Evolutionary conservation across 2,888 invertebrate genomes (phyloP).

Genomic region (Ectemnius cavifrons): DNA sequence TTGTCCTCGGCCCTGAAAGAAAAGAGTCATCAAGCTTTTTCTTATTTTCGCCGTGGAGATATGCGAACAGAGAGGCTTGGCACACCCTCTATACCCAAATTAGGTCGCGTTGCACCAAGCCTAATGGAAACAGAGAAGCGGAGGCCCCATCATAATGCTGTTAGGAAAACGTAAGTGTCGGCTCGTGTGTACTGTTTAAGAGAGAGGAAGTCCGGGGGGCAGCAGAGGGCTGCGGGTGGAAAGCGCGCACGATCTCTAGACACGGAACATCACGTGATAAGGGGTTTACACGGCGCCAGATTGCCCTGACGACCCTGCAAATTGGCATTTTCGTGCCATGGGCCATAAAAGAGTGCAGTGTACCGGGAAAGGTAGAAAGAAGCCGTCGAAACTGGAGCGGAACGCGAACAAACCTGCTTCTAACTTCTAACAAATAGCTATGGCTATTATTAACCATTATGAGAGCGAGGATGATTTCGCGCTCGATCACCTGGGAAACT

Average conservation of each 20-base stretch:
- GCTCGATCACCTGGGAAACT: constrained; percentile 14
- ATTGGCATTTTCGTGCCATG: constrained; percentile 21
- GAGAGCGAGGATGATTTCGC: neutral
- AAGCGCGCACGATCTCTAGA: constrained; percentile 17
- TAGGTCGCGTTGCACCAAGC: constrained; percentile 39
- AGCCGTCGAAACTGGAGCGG: constrained; percentile 17
- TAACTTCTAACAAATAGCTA: too few species aligned
- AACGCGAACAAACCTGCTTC: neutral
- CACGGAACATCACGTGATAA: constrained; percentile 30
- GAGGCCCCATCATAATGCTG: constrained; percentile 28
- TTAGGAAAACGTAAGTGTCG: constrained; percentile 19
- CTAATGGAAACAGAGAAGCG: constrained; percentile 33
- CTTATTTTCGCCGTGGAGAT: constrained; percentile 2
- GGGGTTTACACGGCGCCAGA: constrained; percentile 15
- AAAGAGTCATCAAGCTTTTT: neutral
- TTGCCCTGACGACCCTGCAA: neutral
- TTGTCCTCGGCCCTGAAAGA: too few species aligned
- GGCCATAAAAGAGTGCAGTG: constrained; percentile 16
- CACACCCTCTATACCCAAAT: constrained; percentile 30
- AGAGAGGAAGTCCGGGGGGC: too few species aligned
- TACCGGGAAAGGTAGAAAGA: neutral
- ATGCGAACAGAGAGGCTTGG: neutral
- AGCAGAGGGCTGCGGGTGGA: neutral
- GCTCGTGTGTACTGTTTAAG: constrained; percentile 9
- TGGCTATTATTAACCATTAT: too few species aligned